Evolutionary conservation across 2,113 vertebrate species (phyloP).

Genomic region (Gymnogyps californianus): DNA sequence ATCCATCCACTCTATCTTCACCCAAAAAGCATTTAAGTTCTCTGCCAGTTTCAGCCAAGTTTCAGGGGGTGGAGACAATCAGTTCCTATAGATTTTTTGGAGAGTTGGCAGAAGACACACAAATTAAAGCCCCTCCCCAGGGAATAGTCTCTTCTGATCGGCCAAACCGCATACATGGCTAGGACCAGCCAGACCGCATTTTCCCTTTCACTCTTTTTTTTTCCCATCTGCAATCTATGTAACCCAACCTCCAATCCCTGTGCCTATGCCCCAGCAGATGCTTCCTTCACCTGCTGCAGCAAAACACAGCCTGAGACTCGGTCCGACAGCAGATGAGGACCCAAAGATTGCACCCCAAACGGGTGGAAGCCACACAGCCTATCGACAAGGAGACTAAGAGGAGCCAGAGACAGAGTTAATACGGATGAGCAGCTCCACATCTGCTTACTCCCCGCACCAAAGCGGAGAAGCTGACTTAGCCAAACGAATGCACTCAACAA

Average conservation of each 20-base stretch:
- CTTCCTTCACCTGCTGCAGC: neutral
- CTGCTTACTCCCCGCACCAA: neutral
- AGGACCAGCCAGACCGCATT: neutral
- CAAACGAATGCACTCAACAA: accelerated
- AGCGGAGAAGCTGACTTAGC: neutral
- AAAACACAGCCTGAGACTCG: accelerated
- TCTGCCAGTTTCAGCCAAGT: neutral
- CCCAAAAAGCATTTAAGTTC: neutral
- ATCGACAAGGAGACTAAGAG: accelerated
- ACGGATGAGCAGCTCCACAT: accelerated
- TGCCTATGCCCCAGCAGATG: accelerated
- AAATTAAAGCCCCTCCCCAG: neutral
- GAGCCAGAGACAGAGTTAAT: neutral
- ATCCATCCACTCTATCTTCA: neutral
- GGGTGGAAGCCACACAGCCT: neutral
- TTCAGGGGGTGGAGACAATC: neutral
- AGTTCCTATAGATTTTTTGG: neutral
- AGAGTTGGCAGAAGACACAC: neutral
- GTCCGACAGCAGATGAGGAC: accelerated
- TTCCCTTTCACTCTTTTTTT: neutral
- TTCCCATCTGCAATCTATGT: accelerated
- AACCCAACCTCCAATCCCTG: neutral
- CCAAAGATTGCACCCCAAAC: accelerated
- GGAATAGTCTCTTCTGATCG: accelerated
- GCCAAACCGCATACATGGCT: accelerated